phyloP scores from a whole-genome alignment of 1,140 invertebrate species.

The Trichoplusia ni region DNA sequence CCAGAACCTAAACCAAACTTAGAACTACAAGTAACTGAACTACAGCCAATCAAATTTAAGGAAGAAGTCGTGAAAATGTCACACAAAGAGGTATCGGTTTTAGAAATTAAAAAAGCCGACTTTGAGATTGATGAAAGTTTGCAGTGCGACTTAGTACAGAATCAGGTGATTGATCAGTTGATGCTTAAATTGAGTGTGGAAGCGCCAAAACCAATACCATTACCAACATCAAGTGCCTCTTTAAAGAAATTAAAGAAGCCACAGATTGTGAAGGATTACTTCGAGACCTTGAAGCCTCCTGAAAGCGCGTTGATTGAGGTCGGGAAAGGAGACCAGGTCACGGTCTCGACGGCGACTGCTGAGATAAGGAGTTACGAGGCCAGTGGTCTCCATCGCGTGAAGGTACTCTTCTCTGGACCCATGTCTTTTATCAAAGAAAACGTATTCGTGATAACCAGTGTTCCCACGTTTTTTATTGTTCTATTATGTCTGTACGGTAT shows the following conservation, averaged over 20 bases:
- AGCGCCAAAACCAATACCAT: conserved; percentile 11
- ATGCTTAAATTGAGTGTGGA: conserved; percentile 45
- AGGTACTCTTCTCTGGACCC: conserved; percentile 29
- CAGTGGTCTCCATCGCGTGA: background rate
- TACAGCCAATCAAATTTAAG: background rate
- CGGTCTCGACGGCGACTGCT: conserved; percentile 37
- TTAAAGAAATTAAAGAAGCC: conserved; percentile 34
- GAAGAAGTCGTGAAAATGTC: background rate
- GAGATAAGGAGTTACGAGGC: conserved; percentile 10
- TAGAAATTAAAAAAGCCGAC: conserved; percentile 1
- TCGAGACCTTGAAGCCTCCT: conserved; percentile 50
- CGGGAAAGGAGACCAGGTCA: conserved; percentile 41
- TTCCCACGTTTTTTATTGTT: conserved; percentile 56
- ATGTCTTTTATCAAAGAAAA: conserved; percentile 57
- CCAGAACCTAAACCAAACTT: background rate
- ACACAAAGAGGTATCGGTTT: conserved; percentile 1
- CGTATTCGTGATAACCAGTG: conserved; percentile 54
- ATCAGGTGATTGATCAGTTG: conserved; percentile 53
- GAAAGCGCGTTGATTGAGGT: conserved; percentile 17
- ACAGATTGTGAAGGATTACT: conserved; percentile 42
- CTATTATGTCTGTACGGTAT: conserved; percentile 58
- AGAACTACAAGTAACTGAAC: background rate
- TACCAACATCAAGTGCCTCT: background rate
- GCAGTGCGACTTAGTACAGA: conserved; percentile 60
- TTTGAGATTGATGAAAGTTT: conserved; percentile 40